phyloP scores from a whole-genome alignment of 2,797 vertebrate genomes.

The Chromobotia macracanthus region DNA sequence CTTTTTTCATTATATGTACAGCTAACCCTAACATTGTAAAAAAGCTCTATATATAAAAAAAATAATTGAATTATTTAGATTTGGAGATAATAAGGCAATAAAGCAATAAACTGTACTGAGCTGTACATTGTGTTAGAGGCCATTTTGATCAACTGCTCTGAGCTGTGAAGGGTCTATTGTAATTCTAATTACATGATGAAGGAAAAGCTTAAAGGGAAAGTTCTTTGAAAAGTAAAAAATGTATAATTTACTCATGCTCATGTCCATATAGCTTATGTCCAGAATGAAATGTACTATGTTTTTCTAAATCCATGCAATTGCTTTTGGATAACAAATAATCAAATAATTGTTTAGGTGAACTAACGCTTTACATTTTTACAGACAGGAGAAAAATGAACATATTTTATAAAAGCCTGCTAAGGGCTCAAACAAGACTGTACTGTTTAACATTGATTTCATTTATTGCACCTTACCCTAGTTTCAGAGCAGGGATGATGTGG shows the following conservation, averaged over 20 bases:
- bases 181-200: conserved; percentile 18
- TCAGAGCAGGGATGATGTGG: conserved; percentile 53
- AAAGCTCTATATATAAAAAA: too few relatives aligned
- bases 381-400: too few relatives aligned
- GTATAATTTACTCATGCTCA: not conserved
- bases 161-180: conserved; percentile 14
- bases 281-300: too few relatives aligned
- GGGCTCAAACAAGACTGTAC: conserved; percentile 10
- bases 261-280: too few relatives aligned
- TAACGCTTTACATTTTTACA: not conserved
- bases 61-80: too few relatives aligned
- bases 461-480: conserved; percentile 43
- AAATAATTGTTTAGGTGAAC: not conserved
- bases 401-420: not conserved
- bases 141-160: conserved; percentile 28
- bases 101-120: conserved; percentile 6
- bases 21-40: too few relatives aligned
- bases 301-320: too few relatives aligned
- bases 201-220: conserved; percentile 1
- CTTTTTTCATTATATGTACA: too few relatives aligned
- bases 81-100: too few relatives aligned
- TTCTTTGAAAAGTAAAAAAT: not conserved
- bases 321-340: too few relatives aligned
- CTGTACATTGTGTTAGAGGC: not conserved
- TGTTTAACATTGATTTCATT: conserved; percentile 2